Conservation (phyloP, 2,113 vertebrate species). For the Ceuthmochares aereus region DNA sequence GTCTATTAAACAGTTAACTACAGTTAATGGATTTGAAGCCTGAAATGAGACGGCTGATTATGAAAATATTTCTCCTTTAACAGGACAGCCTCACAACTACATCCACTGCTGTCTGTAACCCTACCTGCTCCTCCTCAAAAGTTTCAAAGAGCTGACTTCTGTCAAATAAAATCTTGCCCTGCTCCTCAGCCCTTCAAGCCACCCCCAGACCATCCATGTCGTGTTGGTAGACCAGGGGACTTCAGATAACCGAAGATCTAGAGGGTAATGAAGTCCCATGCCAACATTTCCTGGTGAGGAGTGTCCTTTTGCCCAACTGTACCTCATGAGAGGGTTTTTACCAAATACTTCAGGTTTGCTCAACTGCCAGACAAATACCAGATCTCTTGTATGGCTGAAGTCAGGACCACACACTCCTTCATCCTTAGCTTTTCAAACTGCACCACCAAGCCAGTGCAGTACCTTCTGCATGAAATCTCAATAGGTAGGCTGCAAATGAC, state of each 20-base stretch:
- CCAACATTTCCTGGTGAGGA: background rate
- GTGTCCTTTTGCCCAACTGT: background rate
- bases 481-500: background rate
- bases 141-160: background rate
- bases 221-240: background rate
- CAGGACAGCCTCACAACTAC: background rate
- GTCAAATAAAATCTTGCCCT: background rate
- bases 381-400: background rate
- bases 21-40: background rate
- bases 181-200: background rate
- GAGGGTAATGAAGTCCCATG: background rate
- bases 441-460: accelerated
- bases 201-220: background rate
- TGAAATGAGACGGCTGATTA: background rate
- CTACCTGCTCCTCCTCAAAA: background rate
- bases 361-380: background rate
- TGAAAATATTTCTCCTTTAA: background rate
- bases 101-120: background rate
- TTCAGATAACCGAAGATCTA: background rate
- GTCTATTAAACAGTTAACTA: background rate
- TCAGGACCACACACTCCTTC: background rate
- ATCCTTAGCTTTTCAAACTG: background rate
- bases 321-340: background rate
- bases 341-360: background rate
- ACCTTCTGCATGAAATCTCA: background rate